Base-by-base conservation (phyloP, 2,797 vertebrate genomes). In the Myoxocephalus aenaeus region DNA sequence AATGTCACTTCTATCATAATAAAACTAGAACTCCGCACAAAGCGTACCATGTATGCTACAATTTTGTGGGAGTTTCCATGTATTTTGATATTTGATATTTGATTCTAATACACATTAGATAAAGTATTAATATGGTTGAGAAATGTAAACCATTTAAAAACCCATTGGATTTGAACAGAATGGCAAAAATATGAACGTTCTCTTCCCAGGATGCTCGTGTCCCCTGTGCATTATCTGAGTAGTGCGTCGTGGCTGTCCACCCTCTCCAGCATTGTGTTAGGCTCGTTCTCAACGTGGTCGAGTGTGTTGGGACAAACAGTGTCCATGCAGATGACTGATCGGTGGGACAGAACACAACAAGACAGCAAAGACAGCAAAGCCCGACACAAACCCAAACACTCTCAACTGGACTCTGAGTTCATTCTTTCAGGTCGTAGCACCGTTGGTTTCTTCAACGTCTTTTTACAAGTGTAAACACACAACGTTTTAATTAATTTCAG, bases 291-390 rank as follows among this genome's bases (percentile, higher is more conserved):
- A 46, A 10, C 46, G 22, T 71, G 40, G 54, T 44, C 40, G 32
- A 53, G 44, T 44, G 4, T 69, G 54, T 40, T 15, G 64, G 70
- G 66, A 86, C 61, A 71, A 65, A 89, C 64, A 58, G 80, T 87
- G 81, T 53, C 75, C 94, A 95, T 95, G 94, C 94, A 95, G 87
- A 80, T 73, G 85, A 86, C 71, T 77, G 77, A 90, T 73, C 77
- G 76, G 73, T 90, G 81, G 61, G 34, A 86, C 73, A 73, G 72
- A 81, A 86, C 59, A 86, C 9, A 56, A 18, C 29, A 7, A 34
- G 36, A 51, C 75, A 76, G 80, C 80, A 34, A 34, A 32, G 36
- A 51, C 75, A 77, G 80, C 80, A 67, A 56, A 92, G 84, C 76
- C 73, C 80, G 70, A 89, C 11, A 51, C 80, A 81, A 87, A 85